Evolutionary conservation across 2,113 vertebrate species (phyloP), one percentile per base, ranked within the genome.

Genomic region (Sialia sialis): DNA sequence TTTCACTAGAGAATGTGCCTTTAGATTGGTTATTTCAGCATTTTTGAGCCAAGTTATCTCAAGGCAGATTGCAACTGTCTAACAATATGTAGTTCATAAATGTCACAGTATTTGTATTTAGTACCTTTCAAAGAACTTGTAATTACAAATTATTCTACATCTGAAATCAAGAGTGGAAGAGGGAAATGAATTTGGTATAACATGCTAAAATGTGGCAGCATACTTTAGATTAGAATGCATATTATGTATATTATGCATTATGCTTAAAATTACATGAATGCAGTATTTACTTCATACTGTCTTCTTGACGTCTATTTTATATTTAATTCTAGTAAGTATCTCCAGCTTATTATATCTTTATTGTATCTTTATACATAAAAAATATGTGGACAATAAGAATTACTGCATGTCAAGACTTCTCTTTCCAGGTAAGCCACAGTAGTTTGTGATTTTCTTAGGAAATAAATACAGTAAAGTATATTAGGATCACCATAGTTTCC

Each of bases 401-500:
- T 58, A 56, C 15, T 39, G 30, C 39, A 25, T 1, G 4, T 72
- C 49, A 56, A 18, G 23, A 69, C 54, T 63, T 70, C 78, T 86
- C 44, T 36, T 74, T 55, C 22, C 38, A 44, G 13, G 26, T 18
- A 82, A 70, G 19, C 17, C 36, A 52, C 1, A 63, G 26, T 19
- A n/a, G 59, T 43, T 75, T 1, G 2, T 27, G 2, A 36, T 43
- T 83, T 59, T 55, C n/a, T 83, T 32, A 13, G 4, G 30, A 86
- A 88, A 94, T 38, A 63, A 64, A 62, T 26, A 63, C 2, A 83
- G 14, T 16, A 27, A 59, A 73, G 26, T 49, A n/a, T 27, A 82
- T 39, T 20, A 63, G 34, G 32, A 67, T 62, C 0, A 0, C 38
- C 36, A 68, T 4, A 1, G n/a, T 30, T 59, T 75, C 55, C 38